Evolutionary conservation across 2,888 invertebrate genomes (phyloP).

Genomic region (Nemoura dubitans): DNA sequence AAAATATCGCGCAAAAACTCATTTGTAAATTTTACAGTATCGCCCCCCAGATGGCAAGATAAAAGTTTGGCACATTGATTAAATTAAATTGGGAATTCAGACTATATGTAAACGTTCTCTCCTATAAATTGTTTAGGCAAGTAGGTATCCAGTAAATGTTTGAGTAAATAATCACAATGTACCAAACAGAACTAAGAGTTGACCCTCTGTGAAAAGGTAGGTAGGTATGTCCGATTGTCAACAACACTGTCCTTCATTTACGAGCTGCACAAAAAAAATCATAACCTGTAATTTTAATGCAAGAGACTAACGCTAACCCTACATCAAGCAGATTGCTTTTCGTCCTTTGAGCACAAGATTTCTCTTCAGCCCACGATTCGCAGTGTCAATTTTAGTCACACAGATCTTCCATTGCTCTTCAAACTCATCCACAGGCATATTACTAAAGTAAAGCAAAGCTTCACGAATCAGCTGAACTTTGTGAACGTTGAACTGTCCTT

Average conservation of each 20-base stretch:
- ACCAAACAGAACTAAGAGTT: background rate
- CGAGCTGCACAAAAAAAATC: background rate
- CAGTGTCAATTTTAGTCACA: slow-evolving; percentile 62
- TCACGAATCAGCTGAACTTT: slow-evolving; percentile 61
- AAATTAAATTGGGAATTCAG: background rate
- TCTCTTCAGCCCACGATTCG: slow-evolving; percentile 61
- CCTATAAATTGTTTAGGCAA: background rate
- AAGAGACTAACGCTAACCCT: slow-evolving; percentile 9
- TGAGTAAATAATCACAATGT: background rate
- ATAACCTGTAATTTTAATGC: slow-evolving; percentile 24
- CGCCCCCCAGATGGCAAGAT: too few species aligned
- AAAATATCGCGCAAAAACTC: too few species aligned
- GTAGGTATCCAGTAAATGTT: background rate
- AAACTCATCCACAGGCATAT: slow-evolving; percentile 59
- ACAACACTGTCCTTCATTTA: background rate
- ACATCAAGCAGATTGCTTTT: slow-evolving; percentile 46
- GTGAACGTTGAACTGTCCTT: slow-evolving; percentile 61
- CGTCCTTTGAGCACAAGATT: slow-evolving; percentile 57
- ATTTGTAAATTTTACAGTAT: too few species aligned
- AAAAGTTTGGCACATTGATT: background rate
- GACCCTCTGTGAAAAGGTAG: background rate
- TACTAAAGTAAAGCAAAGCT: slow-evolving; percentile 60
- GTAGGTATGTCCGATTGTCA: background rate
- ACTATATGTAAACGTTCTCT: background rate
- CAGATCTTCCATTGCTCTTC: slow-evolving; percentile 63